Evolutionary conservation across 2,888 invertebrate species (phyloP), one percentile per base, ranked within the genome.

Genomic region (Epicampocera succincta): DNA sequence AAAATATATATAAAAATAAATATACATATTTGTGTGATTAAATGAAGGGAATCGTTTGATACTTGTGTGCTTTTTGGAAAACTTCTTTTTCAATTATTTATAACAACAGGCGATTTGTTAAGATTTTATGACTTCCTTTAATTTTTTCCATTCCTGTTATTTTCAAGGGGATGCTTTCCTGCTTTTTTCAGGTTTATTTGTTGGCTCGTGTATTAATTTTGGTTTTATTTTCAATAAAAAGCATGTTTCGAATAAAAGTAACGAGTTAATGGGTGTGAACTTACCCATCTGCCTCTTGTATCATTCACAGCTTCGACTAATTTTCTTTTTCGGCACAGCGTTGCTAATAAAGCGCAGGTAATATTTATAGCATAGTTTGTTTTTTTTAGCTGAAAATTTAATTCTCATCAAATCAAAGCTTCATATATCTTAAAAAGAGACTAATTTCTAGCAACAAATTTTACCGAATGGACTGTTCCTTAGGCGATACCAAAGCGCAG

Each of bases 211-310:
- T 65, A 29, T 69, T 21, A 38, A 15, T 60, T 63, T 63, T 17
- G n/a, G 21, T 48, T 48, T 44, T 69, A 38, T 38, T 74, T 25
- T 33, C 29, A 12, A 52, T 66, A 33, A 69, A 52, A 44, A 12
- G 21, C 13, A 15, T 46, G 15, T 46, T 46, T 44, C 0, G 17
- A 25, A 40, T 44, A 21, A 60, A 72, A 60, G 66, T 72, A 76
- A 76, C 76, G 72, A 81, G 75, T 76, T 76, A 56, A 44, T 50
- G 72, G 33, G 42, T 81, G 80, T 56, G 80, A 81, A 76, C 60
- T 76, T 63, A 61, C n/a, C 54, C 80, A 81, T 40, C 76, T 81
- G 72, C 48, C 11, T 46, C 44, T 54, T 52, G 48, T 40, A 65
- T 65, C 25, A 66, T 58, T 78, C 58, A 52, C 48, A 19, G 29